Conservation (phyloP, 2,888 invertebrate genomes). For the Eurois occulta region DNA sequence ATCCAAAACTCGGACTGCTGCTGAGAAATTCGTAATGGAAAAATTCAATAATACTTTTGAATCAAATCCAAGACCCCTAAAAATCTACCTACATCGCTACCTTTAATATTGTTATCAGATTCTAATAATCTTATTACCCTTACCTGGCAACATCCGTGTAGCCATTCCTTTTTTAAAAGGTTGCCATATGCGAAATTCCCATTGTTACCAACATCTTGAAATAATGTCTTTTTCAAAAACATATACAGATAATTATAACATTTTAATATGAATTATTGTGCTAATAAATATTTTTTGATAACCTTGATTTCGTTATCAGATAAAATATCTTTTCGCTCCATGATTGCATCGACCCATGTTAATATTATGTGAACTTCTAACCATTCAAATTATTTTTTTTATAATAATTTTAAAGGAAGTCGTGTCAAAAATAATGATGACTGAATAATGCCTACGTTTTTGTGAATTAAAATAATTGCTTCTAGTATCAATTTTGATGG, state of each 20-base stretch:
- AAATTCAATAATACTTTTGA: neutral
- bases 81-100: too few relatives aligned
- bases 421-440: conserved; percentile 40
- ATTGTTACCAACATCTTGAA: conserved; percentile 17
- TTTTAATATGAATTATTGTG: conserved; percentile 21
- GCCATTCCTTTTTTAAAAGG: neutral
- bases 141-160: conserved; percentile 19
- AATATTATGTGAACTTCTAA: conserved; percentile 55
- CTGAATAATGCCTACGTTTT: conserved; percentile 26
- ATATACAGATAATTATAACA: conserved; percentile 31
- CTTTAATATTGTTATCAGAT: neutral
- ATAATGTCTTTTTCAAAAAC: conserved; percentile 21
- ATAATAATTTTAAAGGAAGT: conserved; percentile 44
- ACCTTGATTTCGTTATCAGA: conserved; percentile 49
- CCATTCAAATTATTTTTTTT: conserved; percentile 42
- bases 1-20: neutral
- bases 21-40: neutral
- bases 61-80: neutral
- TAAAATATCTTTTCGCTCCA: conserved; percentile 61
- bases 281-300: conserved; percentile 49
- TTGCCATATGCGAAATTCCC: neutral
- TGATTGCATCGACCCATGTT: conserved; percentile 49
- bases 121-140: neutral
- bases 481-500: conserved; percentile 37
- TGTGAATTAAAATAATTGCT: conserved; percentile 56